Base-by-base conservation (phyloP, 1,140 invertebrate genomes). In the Nebria ingens region DNA sequence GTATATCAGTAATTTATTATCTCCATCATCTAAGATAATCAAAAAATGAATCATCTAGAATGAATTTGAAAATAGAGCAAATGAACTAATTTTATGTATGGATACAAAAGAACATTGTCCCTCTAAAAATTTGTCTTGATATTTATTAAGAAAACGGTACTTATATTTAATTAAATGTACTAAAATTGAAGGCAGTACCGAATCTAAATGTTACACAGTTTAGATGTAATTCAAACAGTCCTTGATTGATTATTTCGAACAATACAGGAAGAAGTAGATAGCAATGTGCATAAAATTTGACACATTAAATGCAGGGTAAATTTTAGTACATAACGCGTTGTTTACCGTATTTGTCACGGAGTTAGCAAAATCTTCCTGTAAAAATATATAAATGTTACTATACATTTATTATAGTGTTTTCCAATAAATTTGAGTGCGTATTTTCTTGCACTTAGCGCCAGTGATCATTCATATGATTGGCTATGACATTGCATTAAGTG, bases 41-140 rank as follows among this genome's bases (percentile, higher is more conserved):
- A 45, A 45, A 45, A 45, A 12, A 45, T n/a, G n/a, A 34, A 45
- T 45, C 40, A 45, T 45, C 40, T 45, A 45, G 40, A 17, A 45
- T 45, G 40, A 6, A 4, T 12, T 12, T 45, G 9, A 45, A 45
- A 45, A 11, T 11, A 45, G 40, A 45, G n/a, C 25, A 34, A 34
- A 34, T 9, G n/a, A 9, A 34, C n/a, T 34, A 6, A 34, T 6
- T 9, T 9, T 34, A 34, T 34, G 25, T 34, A 34, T 34, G 25
- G 6, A 34, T 34, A 34, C n/a, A 34, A 9, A 34, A 6, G 6
- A 6, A 34, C 25, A 34, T 34, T 34, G 6, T 34, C 25, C 25
- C 25, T 34, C 6, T 34, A 34, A 9, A 9, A 34, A 9, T 9
- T 34, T 34, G 25, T 34, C 25, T 34, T 34, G n/a, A 34, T 34